A percentile compares a stretch with the other conserved stretches of the same genome.
phyloP scores from a whole-genome alignment of 2,797 vertebrate species.

The Masticophis lateralis region DNA sequence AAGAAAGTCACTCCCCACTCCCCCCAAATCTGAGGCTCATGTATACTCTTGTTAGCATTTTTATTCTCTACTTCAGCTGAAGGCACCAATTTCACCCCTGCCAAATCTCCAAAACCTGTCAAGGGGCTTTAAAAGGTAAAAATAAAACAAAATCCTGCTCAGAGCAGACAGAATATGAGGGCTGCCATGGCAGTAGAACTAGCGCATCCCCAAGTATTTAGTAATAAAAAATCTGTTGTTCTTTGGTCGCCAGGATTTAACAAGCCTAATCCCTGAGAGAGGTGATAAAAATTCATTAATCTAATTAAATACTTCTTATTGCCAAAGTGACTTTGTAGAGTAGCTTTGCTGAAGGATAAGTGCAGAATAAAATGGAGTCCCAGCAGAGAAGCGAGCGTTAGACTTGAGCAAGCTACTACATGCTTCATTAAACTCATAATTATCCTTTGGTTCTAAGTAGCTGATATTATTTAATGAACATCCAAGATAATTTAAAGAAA shows the following conservation, averaged over 20 bases:
- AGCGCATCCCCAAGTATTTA: slow-evolving; percentile 78
- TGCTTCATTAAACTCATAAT: slow-evolving; percentile 99
- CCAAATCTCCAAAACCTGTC: slow-evolving; percentile 74
- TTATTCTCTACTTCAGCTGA: slow-evolving; percentile 75
- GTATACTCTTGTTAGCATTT: slow-evolving; percentile 70
- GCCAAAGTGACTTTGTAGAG: slow-evolving; percentile 94
- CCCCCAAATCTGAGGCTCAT: slow-evolving; percentile 54
- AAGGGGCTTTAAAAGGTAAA: slow-evolving; percentile 74
- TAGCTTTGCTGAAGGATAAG: slow-evolving; percentile 98
- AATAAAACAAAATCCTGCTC: slow-evolving; percentile 69
- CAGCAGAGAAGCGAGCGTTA: slow-evolving; percentile 91
- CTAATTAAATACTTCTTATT: slow-evolving; percentile 99
- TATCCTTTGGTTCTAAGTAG: slow-evolving; percentile 99
- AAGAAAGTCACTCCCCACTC: slow-evolving; percentile 65
- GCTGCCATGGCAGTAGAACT: slow-evolving; percentile 69
- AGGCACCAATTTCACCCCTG: slow-evolving; percentile 77
- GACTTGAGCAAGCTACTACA: slow-evolving; percentile 89
- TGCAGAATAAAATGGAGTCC: slow-evolving; percentile 96
- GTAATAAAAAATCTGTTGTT: slow-evolving; percentile 95
- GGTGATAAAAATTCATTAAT: slow-evolving; percentile 97
- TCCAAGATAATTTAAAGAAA: slow-evolving; percentile 87
- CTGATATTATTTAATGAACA: slow-evolving; percentile 99
- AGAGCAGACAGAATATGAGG: slow-evolving; percentile 79
- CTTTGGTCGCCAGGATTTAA: slow-evolving; percentile 91
- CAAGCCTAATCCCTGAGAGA: slow-evolving; percentile 90